Evolutionary conservation across 2,797 vertebrate species (phyloP).

Genomic region (Sarcophilus harrisii): DNA sequence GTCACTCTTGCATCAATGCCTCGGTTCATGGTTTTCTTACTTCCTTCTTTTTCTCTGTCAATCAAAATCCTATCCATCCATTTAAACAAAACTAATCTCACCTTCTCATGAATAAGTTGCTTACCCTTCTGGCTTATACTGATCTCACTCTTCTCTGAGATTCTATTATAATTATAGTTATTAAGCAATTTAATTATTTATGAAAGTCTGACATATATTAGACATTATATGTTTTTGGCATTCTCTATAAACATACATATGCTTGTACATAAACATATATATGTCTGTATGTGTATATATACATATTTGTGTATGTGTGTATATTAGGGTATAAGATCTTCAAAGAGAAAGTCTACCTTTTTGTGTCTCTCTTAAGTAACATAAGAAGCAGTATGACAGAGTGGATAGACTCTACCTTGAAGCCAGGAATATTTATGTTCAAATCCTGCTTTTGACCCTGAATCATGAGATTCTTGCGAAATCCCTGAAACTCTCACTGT

Average conservation of each 20-base stretch:
- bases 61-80: background rate
- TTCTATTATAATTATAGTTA: background rate
- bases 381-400: no score
- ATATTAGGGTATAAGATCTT: no score
- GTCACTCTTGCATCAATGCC: background rate
- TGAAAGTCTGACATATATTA: background rate
- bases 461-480: background rate
- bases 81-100: background rate
- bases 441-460: no score
- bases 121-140: background rate
- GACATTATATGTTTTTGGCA: no score
- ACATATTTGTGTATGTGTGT: no score
- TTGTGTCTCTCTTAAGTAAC: no score
- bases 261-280: no score
- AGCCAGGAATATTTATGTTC: no score
- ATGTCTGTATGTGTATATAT: no score
- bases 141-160: background rate
- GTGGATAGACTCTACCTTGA: no score
- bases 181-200: background rate
- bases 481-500: background rate
- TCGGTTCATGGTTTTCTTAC: background rate
- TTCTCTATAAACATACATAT: no score
- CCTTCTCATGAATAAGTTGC: background rate
- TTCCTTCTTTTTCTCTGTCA: background rate
- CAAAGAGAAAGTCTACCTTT: no score